Conservation (phyloP, 2,797 vertebrate species). For the Emys orbicularis region DNA sequence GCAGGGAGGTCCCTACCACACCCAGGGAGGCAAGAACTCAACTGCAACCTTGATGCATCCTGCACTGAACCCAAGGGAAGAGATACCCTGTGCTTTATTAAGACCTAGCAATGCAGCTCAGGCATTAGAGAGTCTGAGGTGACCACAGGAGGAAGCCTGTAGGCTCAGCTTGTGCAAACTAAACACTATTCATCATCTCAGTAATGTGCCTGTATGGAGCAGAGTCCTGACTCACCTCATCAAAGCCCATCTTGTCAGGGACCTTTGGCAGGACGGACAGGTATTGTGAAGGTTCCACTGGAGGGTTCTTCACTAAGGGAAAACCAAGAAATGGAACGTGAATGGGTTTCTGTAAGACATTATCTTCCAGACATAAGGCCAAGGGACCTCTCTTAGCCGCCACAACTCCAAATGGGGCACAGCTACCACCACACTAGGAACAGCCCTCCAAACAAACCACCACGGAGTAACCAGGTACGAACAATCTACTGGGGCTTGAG, state of each 20-base stretch:
- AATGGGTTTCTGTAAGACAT: neutral
- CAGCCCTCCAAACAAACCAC: neutral
- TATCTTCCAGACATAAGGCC: neutral
- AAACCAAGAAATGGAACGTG: neutral
- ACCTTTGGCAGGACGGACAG: constrained; percentile 73
- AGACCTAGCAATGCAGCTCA: neutral
- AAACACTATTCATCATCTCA: no score
- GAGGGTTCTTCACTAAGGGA: constrained; percentile 87
- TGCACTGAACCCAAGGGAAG: neutral
- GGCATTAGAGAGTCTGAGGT: neutral
- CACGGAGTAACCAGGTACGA: neutral
- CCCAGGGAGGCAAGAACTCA: neutral
- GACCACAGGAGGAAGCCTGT: neutral
- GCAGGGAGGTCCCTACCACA: no score
- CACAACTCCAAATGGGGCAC: neutral
- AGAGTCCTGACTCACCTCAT: constrained; percentile 82
- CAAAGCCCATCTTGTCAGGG: constrained; percentile 88
- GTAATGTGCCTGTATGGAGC: fast-evolving
- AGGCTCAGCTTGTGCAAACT: neutral
- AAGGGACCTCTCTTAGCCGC: no score
- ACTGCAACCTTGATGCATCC: no score
- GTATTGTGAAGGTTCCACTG: constrained; percentile 82
- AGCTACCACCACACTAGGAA: neutral
- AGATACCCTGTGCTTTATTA: no score
- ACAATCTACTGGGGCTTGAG: neutral